A percentile compares a stretch with the other conserved stretches of the same genome.
Conservation (phyloP, 2,113 vertebrate genomes). For the Hippotragus niger region DNA sequence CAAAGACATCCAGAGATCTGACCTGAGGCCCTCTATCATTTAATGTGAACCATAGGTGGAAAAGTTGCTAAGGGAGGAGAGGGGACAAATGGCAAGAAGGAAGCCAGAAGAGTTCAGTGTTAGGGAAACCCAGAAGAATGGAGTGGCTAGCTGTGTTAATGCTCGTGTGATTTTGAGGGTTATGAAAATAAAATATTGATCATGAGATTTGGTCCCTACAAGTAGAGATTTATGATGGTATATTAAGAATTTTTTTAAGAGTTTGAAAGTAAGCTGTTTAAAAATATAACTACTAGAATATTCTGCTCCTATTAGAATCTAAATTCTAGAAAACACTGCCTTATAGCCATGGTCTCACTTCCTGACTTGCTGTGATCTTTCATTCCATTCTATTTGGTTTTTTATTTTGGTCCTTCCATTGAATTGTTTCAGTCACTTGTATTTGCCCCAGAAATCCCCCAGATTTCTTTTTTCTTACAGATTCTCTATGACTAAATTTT, state of each 20-base stretch:
- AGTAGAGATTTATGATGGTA: background rate
- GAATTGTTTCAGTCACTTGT: background rate
- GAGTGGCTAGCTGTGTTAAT: background rate
- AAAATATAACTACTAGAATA: background rate
- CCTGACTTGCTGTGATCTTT: background rate
- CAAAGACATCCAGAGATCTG: background rate
- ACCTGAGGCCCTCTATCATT: background rate
- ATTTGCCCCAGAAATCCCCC: background rate
- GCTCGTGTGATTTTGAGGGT: background rate
- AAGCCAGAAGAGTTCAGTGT: background rate
- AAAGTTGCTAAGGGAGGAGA: background rate
- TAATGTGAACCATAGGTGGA: background rate
- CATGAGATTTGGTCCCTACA: background rate
- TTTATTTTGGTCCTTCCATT: background rate
- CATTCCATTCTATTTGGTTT: background rate
- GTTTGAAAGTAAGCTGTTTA: background rate
- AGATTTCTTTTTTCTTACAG: conserved; percentile 10
- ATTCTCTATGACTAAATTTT: background rate
- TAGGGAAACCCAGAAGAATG: background rate
- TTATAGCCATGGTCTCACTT: background rate
- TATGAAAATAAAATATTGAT: background rate
- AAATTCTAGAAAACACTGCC: background rate
- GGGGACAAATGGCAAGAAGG: background rate
- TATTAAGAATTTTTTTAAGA: background rate
- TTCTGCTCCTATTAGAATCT: background rate